Conservation (phyloP, 2,888 invertebrate species). For the Atherix ibis region DNA sequence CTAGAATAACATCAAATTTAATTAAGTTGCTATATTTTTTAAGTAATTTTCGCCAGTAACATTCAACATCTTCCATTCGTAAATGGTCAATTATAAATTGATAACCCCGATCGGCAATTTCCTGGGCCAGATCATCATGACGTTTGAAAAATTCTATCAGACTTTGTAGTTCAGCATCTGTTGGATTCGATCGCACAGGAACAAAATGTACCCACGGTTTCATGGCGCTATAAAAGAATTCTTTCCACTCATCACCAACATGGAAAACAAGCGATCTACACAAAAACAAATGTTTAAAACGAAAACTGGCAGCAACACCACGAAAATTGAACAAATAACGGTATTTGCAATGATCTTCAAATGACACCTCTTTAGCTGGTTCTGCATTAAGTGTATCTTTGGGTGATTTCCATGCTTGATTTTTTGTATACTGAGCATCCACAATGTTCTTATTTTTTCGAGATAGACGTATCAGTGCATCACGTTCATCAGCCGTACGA, state of each 20-base stretch:
- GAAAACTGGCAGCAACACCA: conserved; percentile 93
- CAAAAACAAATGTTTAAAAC: conserved; percentile 88
- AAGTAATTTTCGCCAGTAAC: conserved; percentile 74
- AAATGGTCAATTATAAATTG: conserved; percentile 72
- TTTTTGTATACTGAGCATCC: conserved; percentile 92
- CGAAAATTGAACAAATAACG: conserved; percentile 92
- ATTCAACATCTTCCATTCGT: conserved; percentile 61
- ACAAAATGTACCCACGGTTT: conserved; percentile 94
- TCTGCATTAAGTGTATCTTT: conserved; percentile 76
- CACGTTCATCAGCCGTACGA: conserved; percentile 80
- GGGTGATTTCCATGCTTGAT: conserved; percentile 95
- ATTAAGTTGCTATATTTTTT: conserved; percentile 57
- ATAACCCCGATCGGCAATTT: conserved; percentile 71
- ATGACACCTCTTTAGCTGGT: conserved; percentile 72
- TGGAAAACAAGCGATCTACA: conserved; percentile 89
- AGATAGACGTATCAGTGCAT: conserved; percentile 70
- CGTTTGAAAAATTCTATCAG: conserved; percentile 58
- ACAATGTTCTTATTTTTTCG: conserved; percentile 57
- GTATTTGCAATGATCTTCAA: conserved; percentile 85
- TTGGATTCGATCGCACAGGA: conserved; percentile 57
- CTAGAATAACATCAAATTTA: conserved; percentile 44
- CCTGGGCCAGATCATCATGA: conserved; percentile 54
- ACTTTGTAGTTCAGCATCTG: conserved; percentile 50
- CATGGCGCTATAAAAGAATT: conserved; percentile 83
- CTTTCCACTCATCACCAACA: conserved; percentile 85